phyloP scores from a whole-genome alignment of 2,888 invertebrate genomes.

The Macroteleia sp. region DNA sequence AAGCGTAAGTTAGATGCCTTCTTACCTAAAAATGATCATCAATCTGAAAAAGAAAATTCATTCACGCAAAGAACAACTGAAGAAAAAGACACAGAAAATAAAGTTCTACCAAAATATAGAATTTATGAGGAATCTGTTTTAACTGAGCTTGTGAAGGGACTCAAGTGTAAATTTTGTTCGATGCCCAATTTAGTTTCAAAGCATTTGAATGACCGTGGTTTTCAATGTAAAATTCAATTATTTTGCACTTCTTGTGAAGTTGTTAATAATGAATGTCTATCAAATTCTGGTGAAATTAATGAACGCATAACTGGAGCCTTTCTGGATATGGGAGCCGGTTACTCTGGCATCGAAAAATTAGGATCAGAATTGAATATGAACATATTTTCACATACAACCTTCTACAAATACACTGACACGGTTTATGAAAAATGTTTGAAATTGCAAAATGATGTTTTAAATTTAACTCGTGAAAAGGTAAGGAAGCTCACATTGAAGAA shows the following conservation, averaged over 20 bases:
- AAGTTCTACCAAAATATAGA: no score
- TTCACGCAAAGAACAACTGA: no score
- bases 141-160: neutral
- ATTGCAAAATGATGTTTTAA: no score
- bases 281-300: conserved; percentile 31
- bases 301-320: conserved; percentile 43
- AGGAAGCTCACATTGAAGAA: neutral
- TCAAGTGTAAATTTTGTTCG: conserved; percentile 7
- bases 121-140: conserved; percentile 7
- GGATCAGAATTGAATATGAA: conserved; percentile 4
- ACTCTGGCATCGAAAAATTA: conserved; percentile 8
- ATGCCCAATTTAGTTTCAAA: conserved; percentile 1
- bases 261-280: conserved; percentile 11
- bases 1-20: no score
- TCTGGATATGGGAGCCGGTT: conserved; percentile 14
- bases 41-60: no score
- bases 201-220: conserved; percentile 9
- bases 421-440: no score
- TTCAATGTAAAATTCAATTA: conserved; percentile 19
- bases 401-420: no score
- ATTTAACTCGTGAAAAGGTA: no score
- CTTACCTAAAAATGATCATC: no score
- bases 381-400: neutral
- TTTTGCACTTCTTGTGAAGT: conserved; percentile 20
- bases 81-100: neutral